Conservation (phyloP, 2,797 vertebrate genomes). For the Hipposideros larvatus region DNA sequence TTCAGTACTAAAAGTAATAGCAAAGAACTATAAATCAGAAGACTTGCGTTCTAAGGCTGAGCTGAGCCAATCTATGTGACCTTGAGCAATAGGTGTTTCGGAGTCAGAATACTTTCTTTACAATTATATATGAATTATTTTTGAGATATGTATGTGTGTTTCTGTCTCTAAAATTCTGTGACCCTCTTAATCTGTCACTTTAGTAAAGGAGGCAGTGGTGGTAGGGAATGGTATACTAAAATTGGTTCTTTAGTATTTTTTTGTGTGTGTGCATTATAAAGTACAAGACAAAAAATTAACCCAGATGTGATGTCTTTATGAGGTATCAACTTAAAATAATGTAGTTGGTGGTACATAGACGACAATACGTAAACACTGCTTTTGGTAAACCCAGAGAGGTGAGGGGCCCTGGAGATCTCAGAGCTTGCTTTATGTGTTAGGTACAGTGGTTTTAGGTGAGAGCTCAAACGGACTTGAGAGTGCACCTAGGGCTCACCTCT, state of each 20-base stretch:
- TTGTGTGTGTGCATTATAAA: not conserved
- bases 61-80: not conserved
- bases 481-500: not conserved
- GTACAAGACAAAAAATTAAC: not conserved
- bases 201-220: not conserved
- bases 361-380: not conserved
- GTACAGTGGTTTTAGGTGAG: not conserved
- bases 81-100: constrained; percentile 4
- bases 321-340: constrained; percentile 46
- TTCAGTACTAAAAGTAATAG: not conserved
- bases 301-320: constrained; percentile 25
- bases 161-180: constrained; percentile 40
- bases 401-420: not conserved
- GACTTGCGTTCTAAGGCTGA: not conserved
- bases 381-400: not conserved
- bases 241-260: constrained; percentile 2
- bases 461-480: not conserved
- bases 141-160: not conserved
- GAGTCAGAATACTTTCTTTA: constrained; percentile 45
- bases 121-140: constrained; percentile 1
- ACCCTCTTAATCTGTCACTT: not conserved
- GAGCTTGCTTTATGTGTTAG: not conserved
- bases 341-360: not conserved
- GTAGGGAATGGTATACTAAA: not conserved
- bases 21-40: not conserved